These are phyloP conservation scores for Aricia agestis DNA, from an alignment of 1,140 invertebrate species.

Conservation along the genomic window DNA sequence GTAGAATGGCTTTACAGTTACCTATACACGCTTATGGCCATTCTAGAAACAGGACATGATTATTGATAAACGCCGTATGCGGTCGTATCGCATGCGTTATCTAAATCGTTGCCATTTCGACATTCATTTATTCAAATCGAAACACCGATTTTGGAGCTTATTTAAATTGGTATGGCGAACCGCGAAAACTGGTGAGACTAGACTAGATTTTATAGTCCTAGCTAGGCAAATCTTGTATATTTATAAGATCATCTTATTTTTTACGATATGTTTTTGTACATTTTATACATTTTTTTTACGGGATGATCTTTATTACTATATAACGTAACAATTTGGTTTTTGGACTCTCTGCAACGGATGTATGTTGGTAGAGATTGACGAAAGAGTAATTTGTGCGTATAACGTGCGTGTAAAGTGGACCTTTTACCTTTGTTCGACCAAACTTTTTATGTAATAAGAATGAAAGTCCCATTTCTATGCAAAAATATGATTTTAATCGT, in stretches of 20 bases:
- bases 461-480: no score
- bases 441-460: no score
- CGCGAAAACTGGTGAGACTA: not conserved
- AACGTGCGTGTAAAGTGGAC: no score
- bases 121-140: slow-evolving; percentile 4
- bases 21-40: slow-evolving; percentile 32
- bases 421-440: no score
- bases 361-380: no score
- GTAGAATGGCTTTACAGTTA: slow-evolving; percentile 68
- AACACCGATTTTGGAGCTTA: not conserved
- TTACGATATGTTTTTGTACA: no score
- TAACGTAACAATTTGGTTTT: no score
- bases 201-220: not conserved
- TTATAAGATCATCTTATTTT: not conserved
- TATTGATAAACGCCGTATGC: slow-evolving; percentile 25
- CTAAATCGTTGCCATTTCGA: not conserved
- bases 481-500: no score
- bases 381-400: no score
- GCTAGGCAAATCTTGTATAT: not conserved
- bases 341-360: no score
- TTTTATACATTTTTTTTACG: no score
- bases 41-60: slow-evolving; percentile 32
- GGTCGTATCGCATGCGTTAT: not conserved
- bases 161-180: not conserved
- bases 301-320: no score